phyloP scores from a whole-genome alignment of 2,797 vertebrate species.

The Lagocephalus sceleratus region DNA sequence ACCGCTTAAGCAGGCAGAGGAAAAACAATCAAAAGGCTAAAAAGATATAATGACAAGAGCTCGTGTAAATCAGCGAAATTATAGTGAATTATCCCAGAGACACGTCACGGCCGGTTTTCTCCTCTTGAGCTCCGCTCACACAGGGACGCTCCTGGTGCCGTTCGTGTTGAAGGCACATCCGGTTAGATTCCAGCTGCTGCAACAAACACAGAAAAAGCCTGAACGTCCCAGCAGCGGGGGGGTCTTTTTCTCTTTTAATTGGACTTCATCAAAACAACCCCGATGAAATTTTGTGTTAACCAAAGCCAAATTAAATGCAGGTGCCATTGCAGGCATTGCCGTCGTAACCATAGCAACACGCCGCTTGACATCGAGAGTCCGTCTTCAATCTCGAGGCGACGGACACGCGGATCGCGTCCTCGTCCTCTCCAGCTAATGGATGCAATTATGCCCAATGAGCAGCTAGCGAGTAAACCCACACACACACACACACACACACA shows the following conservation, averaged over 20 bases:
- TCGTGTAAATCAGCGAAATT: too few relatives aligned
- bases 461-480: slow-evolving; percentile 68
- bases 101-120: too few relatives aligned
- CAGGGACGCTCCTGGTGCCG: too few relatives aligned
- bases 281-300: slow-evolving; percentile 31
- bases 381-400: slow-evolving; percentile 29
- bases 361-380: slow-evolving; percentile 13
- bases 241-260: slow-evolving; percentile 6
- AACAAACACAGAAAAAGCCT: too few relatives aligned
- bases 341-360: slow-evolving; percentile 48
- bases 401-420: slow-evolving; percentile 51
- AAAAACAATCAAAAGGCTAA: too few relatives aligned
- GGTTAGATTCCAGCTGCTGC: too few relatives aligned
- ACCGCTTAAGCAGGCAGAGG: too few relatives aligned
- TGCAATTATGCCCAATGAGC: slow-evolving; percentile 78
- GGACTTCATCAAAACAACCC: slow-evolving; percentile 15
- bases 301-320: slow-evolving; percentile 38
- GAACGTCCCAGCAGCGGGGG: not conserved
- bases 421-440: slow-evolving; percentile 60
- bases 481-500: slow-evolving; percentile 57
- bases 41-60: too few relatives aligned
- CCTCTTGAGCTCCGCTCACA: too few relatives aligned
- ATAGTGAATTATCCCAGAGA: too few relatives aligned
- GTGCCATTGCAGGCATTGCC: slow-evolving; percentile 30
- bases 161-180: too few relatives aligned